Base-by-base conservation (phyloP, 2,113 vertebrate species). In the Amphilophus citrinellus region DNA sequence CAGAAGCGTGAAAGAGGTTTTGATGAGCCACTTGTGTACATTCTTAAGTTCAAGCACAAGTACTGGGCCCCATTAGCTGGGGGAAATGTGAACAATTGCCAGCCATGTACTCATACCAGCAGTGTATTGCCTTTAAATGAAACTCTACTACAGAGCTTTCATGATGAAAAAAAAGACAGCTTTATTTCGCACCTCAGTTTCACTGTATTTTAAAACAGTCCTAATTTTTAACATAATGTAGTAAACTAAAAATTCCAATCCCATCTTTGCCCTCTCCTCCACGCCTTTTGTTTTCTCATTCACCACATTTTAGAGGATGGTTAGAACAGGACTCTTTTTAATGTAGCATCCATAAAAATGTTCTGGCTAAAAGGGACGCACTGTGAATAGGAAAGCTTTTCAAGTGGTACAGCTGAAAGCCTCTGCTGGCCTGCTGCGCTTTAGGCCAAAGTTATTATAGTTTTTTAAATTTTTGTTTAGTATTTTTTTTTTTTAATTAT, bases 21-120 rank as follows among this genome's bases (percentile, higher is more conserved):
- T 81, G 79, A 92, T 89, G 86, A 91, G 73, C 66, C 77, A 82
- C 85, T 88, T 83, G 76, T 59, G 22, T 56, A 68, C 53, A 78
- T 83, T 84, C 62, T 79, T 62, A 77, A 84, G 82, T 82, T 84
- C 65, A 63, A 88, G 77, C 53, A 77, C 50, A 83, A 81, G 63
- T 62, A 59, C 68, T 81, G 78, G 81, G 76, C 42, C 77, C 42
- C 47, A 81, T 86, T 86, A 83, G 77, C 58, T 47, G 37, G 58
- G 61, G 77, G 77, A 91, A 84, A 85, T 86, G 77, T 79, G 66
- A 82, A 77, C 77, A 89, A 93, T 87, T 85, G 83, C 66, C 15
- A 83, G 61, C 50, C 80, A 78, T 82, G 66, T 61, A 81, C 60
- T 66, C 66, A 79, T 77, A 88, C 75, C 50, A 80, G 60, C 59